A percentile compares a stretch with the other conserved stretches of the same genome.
These are phyloP conservation scores for Petrolisthes manimaculis DNA, from an alignment of 2,888 invertebrate genomes.

Conservation along the genomic window DNA sequence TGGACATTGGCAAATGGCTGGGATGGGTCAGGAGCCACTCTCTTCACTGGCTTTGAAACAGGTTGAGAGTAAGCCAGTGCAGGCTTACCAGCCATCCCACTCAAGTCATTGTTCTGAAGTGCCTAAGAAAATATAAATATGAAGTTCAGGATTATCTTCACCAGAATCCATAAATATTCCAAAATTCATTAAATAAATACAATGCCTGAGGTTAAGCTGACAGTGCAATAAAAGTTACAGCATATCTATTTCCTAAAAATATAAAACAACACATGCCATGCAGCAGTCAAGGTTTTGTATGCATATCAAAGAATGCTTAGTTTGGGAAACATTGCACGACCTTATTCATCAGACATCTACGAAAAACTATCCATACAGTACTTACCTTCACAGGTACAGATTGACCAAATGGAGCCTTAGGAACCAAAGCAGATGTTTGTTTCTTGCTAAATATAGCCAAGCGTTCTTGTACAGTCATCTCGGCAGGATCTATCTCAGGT, in stretches of 20 bases:
- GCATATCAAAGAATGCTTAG: background rate
- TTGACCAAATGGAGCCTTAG: constrained; percentile 65
- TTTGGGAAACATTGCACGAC: background rate
- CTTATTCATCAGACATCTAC: background rate
- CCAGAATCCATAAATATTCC: background rate
- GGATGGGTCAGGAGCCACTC: constrained; percentile 36
- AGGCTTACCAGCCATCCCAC: constrained; percentile 2
- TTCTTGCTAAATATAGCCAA: constrained; percentile 58
- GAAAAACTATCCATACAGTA: background rate
- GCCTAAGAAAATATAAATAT: background rate
- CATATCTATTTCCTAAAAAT: background rate
- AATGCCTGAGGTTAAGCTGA: no score
- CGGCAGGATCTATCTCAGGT: constrained; percentile 62
- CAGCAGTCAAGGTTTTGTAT: no score
- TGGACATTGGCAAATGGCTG: constrained; percentile 9
- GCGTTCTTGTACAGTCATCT: constrained; percentile 59
- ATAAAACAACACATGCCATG: background rate
- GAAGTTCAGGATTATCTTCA: background rate
- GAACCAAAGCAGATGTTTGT: constrained; percentile 54
- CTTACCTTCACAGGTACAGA: constrained; percentile 61
- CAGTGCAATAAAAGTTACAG: no score
- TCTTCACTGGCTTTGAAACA: constrained; percentile 39
- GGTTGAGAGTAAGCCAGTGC: constrained; percentile 44
- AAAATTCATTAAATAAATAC: background rate
- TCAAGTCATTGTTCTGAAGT: constrained; percentile 16